phyloP scores from a whole-genome alignment of 2,797 vertebrate species.

The Menidia menidia region DNA sequence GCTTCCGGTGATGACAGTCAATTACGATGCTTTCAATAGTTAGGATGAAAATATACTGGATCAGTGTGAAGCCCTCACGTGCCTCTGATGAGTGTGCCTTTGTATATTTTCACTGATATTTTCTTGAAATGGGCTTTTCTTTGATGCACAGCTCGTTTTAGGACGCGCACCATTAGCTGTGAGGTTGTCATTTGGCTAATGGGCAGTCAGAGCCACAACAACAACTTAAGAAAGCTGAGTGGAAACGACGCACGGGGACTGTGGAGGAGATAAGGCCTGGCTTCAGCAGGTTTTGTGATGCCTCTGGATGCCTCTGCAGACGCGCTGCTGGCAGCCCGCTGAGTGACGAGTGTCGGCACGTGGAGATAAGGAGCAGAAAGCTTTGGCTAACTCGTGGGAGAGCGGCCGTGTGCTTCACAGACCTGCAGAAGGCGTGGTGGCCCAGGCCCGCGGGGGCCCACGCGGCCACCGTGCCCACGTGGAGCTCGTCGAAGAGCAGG shows the following conservation, averaged over 20 bases:
- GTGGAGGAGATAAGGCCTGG: conserved; percentile 21
- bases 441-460: conserved; percentile 85
- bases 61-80: not conserved
- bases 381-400: conserved; percentile 7
- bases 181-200: conserved; percentile 7
- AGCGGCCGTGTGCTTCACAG: conserved; percentile 34
- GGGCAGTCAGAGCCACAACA: conserved; percentile 43
- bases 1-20: not conserved
- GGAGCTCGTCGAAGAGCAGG: conserved; percentile 87
- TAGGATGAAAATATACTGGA: not conserved
- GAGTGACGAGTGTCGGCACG: conserved; percentile 6
- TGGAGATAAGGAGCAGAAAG: conserved; percentile 8
- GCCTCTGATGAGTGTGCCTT: conserved; percentile 1
- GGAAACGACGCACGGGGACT: conserved; percentile 7
- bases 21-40: no score
- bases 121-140: conserved; percentile 13
- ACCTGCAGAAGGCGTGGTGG: conserved; percentile 93
- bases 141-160: conserved; percentile 26
- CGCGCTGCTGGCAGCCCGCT: conserved; percentile 1
- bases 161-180: conserved; percentile 14
- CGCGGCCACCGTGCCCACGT: conserved; percentile 73
- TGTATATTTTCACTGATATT: not conserved
- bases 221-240: conserved; percentile 11
- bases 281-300: conserved; percentile 14
- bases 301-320: not conserved